Base-by-base conservation (phyloP, 2,888 invertebrate genomes). In the Gandaritis pyraliata region DNA sequence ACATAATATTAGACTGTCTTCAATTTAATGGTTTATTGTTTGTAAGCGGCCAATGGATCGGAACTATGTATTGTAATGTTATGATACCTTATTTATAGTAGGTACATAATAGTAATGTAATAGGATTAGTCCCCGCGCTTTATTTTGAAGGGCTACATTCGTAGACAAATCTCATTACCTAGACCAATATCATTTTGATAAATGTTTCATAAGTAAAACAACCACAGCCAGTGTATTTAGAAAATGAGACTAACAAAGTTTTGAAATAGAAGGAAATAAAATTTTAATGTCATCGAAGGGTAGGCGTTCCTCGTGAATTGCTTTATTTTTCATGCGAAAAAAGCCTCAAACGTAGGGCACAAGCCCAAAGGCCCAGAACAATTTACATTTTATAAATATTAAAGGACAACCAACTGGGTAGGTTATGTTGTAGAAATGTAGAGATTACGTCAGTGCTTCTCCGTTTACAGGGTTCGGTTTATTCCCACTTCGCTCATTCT, bases 341-440 rank as follows among this genome's bases (percentile, higher is more conserved):
- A 78, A 78, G 73, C 63, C 65, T 70, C 68, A 62, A 75, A 72
- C 61, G 63, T 73, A 71, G 73, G 63, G 69, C 61, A 70, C 65
- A 71, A 76, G 69, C 82, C 76, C 84, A 72, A 63, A 75, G 81
- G 70, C 85, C 85, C 84, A 67, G 75, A 72, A 80, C 84, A 85
- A 86, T 85, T 84, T 85, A 78, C 81, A 84, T 83, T 81, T 83
- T 78, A 83, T 84, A 80, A 85, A 85, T 85, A 82, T 81, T 85
- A 73, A 78, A 80, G 72, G 78, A 78, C 75, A 76, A 74, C 72
- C 69, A 75, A 64, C 70, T 72, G 69, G 71, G 57, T 46, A 30
- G 55, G 73, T 73, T 72, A 75, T 73, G 71, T 72, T 74, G 67
- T 47, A 52, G 46, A 57, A 52, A 48, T 52, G 16, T 43, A 43